Evolutionary conservation across 2,888 invertebrate species (phyloP), one percentile per base, ranked within the genome.

Genomic region (Brachycybe producta): DNA sequence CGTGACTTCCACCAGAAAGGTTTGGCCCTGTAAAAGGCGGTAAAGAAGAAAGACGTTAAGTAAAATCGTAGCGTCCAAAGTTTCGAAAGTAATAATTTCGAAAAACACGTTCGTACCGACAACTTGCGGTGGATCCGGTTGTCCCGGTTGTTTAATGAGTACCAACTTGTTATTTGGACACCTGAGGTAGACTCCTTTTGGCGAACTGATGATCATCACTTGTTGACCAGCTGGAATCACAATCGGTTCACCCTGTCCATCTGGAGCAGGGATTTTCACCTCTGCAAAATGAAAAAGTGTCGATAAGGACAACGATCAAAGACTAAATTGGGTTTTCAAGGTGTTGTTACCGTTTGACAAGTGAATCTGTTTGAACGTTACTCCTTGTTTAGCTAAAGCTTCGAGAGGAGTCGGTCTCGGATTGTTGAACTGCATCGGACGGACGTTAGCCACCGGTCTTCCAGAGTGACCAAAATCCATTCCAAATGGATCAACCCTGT

Each of bases 131-230:
- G n/a, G n/a, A n/a, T n/a, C n/a, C n/a, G n/a, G n/a, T n/a, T n/a
- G n/a, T n/a, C n/a, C n/a, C n/a, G n/a, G n/a, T n/a, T n/a, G n/a
- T n/a, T n/a, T n/a, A 32, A 44, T 44, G 17, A 32, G 90, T 56
- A 94, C 90, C 54, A 94, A 88, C 70, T 91, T 90, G 26, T 92
- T 92, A 58, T 87, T 88, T 63, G 88, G 87, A 39, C 92, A 70
- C 61, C 92, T 85, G 80, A 95, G 86, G 68, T 94, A 94, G 57
- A 94, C 91, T 41, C 94, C 94, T 68, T 92, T 92, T 0, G 88
- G 84, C 5, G 92, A 92, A 66, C 91, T 90, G 34, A 95, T 73
- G 3, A 95, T 88, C 75, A 92, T 82, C 1, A 95, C 91, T 59
- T 88, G 80, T 65, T 94, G 90, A 0, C 94, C 94, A 1, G 92